These are phyloP conservation scores for Promerops cafer DNA, from an alignment of 2,113 vertebrate genomes.

Conservation along the genomic window DNA sequence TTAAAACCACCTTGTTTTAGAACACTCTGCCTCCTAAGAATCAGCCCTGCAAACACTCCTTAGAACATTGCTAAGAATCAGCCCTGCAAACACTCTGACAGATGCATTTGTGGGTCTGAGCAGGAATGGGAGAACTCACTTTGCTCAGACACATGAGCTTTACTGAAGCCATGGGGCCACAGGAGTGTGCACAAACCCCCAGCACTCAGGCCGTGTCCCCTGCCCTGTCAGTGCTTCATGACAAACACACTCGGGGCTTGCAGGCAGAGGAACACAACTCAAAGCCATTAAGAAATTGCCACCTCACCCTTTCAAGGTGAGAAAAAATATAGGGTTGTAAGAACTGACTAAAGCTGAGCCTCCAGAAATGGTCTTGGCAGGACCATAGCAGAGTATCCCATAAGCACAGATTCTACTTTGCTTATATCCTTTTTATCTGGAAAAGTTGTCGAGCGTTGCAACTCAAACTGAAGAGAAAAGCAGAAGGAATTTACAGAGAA, in stretches of 20 bases:
- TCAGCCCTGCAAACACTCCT: not conserved
- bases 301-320: not conserved
- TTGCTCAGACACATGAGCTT: not conserved
- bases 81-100: not conserved
- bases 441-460: not conserved
- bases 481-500: not conserved
- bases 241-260: not conserved
- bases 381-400: accelerated
- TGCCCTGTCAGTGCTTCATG: not conserved
- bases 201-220: accelerated
- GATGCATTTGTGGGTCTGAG: not conserved
- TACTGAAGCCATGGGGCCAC: not conserved
- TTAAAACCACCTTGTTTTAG: not conserved
- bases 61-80: accelerated
- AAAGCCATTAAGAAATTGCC: not conserved
- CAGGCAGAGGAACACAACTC: not conserved
- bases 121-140: not conserved
- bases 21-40: not conserved
- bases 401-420: not conserved
- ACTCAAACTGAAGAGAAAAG: not conserved
- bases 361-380: not conserved
- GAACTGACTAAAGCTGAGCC: not conserved
- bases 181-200: not conserved
- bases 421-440: not conserved
- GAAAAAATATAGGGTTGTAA: accelerated